Conservation (phyloP, 2,113 vertebrate species). For the Oreochromis niloticus region DNA sequence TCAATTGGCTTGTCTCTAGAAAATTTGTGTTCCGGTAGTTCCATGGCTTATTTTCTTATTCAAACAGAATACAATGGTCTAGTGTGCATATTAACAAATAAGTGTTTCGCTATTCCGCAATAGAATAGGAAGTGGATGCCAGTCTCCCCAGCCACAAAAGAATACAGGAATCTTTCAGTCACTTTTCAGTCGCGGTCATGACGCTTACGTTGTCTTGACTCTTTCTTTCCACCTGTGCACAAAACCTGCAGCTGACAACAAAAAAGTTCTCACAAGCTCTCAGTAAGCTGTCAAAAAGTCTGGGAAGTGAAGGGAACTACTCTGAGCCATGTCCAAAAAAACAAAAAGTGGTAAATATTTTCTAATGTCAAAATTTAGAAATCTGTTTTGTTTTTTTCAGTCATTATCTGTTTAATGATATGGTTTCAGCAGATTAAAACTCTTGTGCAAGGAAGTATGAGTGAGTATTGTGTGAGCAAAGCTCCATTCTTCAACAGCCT, state of each 20-base stretch:
- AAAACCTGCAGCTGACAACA: slow-evolving; percentile 17
- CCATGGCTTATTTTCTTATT: background rate
- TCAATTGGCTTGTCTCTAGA: background rate
- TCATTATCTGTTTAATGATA: background rate
- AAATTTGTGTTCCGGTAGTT: background rate
- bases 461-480: background rate
- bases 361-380: background rate
- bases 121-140: background rate
- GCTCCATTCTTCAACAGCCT: background rate
- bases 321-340: background rate
- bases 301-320: background rate
- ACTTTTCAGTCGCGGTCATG: background rate
- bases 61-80: background rate
- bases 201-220: background rate
- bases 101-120: background rate
- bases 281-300: background rate
- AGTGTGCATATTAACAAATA: background rate
- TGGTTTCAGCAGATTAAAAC: background rate
- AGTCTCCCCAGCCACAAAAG: background rate
- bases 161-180: background rate
- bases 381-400: background rate
- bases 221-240: background rate
- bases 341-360: background rate
- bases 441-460: background rate
- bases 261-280: background rate